These are phyloP conservation scores for Blennius ocellaris DNA, from an alignment of 2,113 vertebrate genomes.

Conservation along the genomic window DNA sequence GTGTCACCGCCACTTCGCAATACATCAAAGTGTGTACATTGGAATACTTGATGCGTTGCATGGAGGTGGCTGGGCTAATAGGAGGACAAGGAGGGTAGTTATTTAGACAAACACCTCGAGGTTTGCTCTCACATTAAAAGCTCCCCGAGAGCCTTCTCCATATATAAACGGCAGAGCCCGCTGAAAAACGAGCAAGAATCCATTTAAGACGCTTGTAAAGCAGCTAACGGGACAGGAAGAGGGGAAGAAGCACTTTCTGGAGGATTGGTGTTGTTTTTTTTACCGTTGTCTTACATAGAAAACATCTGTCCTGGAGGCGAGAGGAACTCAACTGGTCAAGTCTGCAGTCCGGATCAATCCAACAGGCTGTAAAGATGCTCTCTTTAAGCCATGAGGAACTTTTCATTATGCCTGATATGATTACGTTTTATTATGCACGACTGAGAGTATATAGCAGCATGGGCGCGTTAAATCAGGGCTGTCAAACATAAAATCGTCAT, in stretches of 20 bases:
- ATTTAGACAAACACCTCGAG: too few species aligned
- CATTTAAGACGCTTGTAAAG: constrained; percentile 50
- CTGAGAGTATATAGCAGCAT: too few species aligned
- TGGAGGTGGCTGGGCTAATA: too few species aligned
- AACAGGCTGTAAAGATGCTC: background rate
- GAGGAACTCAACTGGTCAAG: background rate
- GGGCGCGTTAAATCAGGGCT: too few species aligned
- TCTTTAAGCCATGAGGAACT: background rate
- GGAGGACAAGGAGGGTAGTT: too few species aligned
- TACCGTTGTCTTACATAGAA: constrained; percentile 24
- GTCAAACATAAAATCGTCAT: too few species aligned
- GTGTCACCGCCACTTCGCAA: background rate
- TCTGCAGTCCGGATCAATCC: background rate
- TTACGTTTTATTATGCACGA: too few species aligned
- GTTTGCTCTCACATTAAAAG: too few species aligned
- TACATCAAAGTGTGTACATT: background rate
- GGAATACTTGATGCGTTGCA: background rate
- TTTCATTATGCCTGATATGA: too few species aligned
- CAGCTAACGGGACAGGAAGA: constrained; percentile 19
- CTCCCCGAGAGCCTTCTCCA: background rate
- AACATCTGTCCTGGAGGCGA: constrained; percentile 39
- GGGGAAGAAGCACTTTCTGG: background rate
- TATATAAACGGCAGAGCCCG: constrained; percentile 25
- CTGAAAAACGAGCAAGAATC: constrained; percentile 33
- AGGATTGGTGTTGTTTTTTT: constrained; percentile 3